Conservation (phyloP, 2,797 vertebrate species). For the Etheostoma perlongum region DNA sequence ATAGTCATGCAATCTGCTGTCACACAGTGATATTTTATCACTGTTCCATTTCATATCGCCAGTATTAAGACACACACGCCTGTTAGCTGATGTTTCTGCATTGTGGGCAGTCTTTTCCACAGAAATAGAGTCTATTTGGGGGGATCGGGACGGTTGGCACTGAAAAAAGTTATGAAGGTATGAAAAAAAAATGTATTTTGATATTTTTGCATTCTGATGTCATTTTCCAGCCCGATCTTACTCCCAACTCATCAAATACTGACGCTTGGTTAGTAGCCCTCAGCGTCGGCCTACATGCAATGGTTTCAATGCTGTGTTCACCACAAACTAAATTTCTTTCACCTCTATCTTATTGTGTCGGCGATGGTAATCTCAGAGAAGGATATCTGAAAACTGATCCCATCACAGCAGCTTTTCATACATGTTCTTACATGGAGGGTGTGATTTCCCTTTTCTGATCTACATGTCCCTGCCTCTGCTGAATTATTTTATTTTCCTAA, state of each 20-base stretch:
- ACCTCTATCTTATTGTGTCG: background rate
- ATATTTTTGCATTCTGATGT: too few species aligned
- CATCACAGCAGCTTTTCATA: background rate
- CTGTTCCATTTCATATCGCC: slow-evolving; percentile 60
- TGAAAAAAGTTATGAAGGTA: too few species aligned
- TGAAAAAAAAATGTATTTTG: too few species aligned
- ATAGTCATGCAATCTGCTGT: slow-evolving; percentile 57
- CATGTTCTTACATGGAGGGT: too few species aligned
- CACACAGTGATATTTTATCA: slow-evolving; percentile 69
- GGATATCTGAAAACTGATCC: background rate
- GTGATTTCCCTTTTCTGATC: too few species aligned
- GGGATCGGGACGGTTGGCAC: too few species aligned
- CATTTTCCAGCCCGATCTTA: too few species aligned
- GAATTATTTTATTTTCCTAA: too few species aligned
- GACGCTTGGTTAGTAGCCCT: too few species aligned
- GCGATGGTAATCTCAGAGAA: background rate
- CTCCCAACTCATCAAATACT: too few species aligned
- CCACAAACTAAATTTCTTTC: background rate
- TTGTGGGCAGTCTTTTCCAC: slow-evolving; percentile 13
- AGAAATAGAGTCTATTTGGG: background rate
- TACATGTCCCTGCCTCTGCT: too few species aligned
- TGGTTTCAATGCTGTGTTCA: background rate
- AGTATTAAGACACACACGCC: slow-evolving; percentile 47
- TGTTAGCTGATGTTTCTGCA: slow-evolving; percentile 30
- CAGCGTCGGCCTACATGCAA: background rate